Evolutionary conservation across 2,113 vertebrate genomes (phyloP).

Genomic region (Laterallus jamaicensis): DNA sequence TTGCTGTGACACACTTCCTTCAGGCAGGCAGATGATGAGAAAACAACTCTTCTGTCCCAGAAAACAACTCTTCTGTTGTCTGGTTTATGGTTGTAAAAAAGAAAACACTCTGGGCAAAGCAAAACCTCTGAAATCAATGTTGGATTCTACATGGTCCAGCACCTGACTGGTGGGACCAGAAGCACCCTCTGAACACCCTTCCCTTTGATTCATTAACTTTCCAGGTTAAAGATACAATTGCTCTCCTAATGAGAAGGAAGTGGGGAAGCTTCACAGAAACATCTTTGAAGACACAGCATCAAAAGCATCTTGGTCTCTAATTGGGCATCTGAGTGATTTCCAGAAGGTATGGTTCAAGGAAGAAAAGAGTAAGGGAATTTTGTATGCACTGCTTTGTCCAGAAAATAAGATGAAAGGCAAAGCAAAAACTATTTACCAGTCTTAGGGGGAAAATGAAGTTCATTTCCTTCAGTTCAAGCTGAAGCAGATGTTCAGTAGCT

Average conservation of each 20-base stretch:
- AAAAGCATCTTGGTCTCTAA: not conserved
- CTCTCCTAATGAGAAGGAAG: not conserved
- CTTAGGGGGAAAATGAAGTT: not conserved
- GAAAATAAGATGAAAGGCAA: conserved; percentile 48
- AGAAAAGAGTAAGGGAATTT: conserved; percentile 35
- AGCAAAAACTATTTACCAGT: conserved; percentile 40
- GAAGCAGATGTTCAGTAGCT: conserved; percentile 11
- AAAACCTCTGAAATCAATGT: rapidly evolving
- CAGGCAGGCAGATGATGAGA: not conserved
- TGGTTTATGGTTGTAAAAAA: not conserved
- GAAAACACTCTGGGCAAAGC: not conserved
- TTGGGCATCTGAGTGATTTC: conserved; percentile 14
- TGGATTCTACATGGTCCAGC: not conserved
- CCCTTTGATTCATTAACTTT: not conserved
- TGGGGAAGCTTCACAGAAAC: conserved; percentile 28
- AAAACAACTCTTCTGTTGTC: not conserved
- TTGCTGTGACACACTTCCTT: not conserved
- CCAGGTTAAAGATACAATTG: not conserved
- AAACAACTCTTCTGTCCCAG: not conserved
- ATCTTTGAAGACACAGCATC: conserved; percentile 38
- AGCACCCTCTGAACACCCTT: not conserved
- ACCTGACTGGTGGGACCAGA: not conserved
- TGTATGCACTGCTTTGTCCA: conserved; percentile 41
- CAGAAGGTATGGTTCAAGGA: not conserved
- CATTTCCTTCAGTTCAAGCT: conserved; percentile 24